Evolutionary conservation across 2,888 invertebrate species (phyloP).

Genomic region (Tiliacea citrago): DNA sequence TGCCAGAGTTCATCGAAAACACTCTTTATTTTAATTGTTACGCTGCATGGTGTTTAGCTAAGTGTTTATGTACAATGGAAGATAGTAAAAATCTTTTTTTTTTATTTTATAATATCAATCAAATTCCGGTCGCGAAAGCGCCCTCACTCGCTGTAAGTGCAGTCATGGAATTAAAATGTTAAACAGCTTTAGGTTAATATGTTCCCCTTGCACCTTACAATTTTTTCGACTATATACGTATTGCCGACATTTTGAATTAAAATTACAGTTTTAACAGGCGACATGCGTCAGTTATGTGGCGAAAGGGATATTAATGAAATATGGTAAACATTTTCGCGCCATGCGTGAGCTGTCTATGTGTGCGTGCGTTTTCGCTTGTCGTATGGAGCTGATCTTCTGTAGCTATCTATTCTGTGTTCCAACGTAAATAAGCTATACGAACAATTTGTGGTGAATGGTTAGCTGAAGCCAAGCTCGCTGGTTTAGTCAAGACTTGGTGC

Average conservation of each 20-base stretch:
- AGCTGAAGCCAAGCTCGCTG: slow-evolving; percentile 34
- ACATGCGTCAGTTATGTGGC: not conserved
- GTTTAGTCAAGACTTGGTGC: slow-evolving; percentile 41
- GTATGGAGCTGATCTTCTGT: slow-evolving; percentile 3
- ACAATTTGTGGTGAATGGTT: slow-evolving; percentile 74
- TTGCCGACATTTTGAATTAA: not conserved
- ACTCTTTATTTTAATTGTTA: no score
- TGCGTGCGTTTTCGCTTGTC: not conserved
- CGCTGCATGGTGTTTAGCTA: no score
- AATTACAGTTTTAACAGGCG: not conserved
- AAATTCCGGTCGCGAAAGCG: not conserved
- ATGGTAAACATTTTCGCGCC: not conserved
- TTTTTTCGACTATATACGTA: not conserved
- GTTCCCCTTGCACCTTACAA: not conserved
- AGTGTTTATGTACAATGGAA: no score
- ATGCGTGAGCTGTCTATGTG: not conserved
- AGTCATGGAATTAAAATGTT: not conserved
- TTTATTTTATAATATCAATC: not conserved
- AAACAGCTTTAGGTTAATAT: not conserved
- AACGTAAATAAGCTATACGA: slow-evolving; percentile 78
- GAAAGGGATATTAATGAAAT: not conserved
- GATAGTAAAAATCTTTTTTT: no score
- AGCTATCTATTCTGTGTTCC: not conserved
- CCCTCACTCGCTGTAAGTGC: not conserved
- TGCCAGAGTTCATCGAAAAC: no score